A percentile compares a stretch with the other conserved stretches of the same genome.
Evolutionary conservation across 2,888 invertebrate genomes (phyloP).

Genomic region (Eurois occulta): DNA sequence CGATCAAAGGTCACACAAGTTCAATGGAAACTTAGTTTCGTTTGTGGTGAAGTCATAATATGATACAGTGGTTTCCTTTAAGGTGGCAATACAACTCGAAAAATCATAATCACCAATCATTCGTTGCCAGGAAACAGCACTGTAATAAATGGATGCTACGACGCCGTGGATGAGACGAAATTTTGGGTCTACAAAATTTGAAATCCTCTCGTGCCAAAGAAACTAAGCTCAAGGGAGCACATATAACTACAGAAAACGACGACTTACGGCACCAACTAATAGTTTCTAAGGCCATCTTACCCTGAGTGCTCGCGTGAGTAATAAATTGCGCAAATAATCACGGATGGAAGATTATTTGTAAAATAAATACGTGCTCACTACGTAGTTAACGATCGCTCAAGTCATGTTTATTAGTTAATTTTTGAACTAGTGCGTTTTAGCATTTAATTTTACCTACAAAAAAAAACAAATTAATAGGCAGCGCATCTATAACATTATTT

Average conservation of each 20-base stretch:
- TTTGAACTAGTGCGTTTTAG: background rate
- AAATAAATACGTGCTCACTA: slow-evolving; percentile 6
- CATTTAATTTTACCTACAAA: background rate
- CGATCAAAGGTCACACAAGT: slow-evolving; percentile 29
- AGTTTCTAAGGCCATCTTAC: background rate
- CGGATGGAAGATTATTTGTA: slow-evolving; percentile 15
- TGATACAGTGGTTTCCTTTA: background rate
- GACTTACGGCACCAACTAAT: background rate
- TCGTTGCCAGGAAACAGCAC: background rate
- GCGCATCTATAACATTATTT: background rate
- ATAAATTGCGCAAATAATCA: slow-evolving; percentile 33
- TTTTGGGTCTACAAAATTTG: background rate
- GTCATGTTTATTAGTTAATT: slow-evolving; percentile 1
- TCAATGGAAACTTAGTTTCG: slow-evolving; percentile 25
- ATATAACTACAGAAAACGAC: background rate
- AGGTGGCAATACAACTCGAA: background rate
- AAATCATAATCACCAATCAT: background rate
- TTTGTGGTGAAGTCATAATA: background rate
- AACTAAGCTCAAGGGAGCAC: background rate
- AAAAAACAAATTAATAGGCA: too few species aligned
- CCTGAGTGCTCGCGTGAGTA: slow-evolving; percentile 10
- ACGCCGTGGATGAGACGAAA: too few species aligned
- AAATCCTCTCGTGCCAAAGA: background rate
- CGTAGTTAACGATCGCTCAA: background rate
- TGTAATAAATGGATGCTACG: background rate